Evolutionary conservation across 2,797 vertebrate genomes (phyloP).

Genomic region (Chanos chanos): DNA sequence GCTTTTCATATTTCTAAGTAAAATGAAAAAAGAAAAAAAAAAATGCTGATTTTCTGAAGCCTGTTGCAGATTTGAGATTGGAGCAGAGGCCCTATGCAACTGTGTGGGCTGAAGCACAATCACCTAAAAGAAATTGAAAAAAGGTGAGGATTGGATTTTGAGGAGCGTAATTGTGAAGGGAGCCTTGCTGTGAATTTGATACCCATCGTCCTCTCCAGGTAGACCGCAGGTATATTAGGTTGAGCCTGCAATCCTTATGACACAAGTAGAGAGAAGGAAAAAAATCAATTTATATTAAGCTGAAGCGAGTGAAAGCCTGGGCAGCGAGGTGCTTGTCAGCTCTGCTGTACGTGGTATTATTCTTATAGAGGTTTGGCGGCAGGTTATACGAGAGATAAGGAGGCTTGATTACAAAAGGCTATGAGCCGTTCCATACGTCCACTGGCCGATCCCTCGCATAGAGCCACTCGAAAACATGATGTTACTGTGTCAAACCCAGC

Average conservation of each 20-base stretch:
- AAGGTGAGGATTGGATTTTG: conserved; percentile 54
- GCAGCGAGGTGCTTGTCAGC: conserved; percentile 48
- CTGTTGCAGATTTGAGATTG: background rate
- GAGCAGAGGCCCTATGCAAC: conserved; percentile 14
- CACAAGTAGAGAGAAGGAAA: conserved; percentile 33
- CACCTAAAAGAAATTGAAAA: conserved; percentile 49
- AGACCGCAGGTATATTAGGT: conserved; percentile 56
- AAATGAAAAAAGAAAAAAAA: conserved; percentile 3
- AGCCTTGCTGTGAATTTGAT: conserved; percentile 47
- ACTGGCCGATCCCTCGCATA: no score
- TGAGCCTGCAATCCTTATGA: conserved; percentile 48
- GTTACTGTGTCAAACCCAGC: no score
- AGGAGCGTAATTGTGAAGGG: conserved; percentile 52
- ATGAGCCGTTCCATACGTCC: background rate
- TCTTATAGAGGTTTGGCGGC: conserved; percentile 42
- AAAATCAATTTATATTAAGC: conserved; percentile 64
- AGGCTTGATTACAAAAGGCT: conserved; percentile 46
- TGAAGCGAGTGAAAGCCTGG: conserved; percentile 48
- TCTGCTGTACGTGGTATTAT: conserved; percentile 52
- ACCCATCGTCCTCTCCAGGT: conserved; percentile 44
- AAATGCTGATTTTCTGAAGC: conserved; percentile 22
- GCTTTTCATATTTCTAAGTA: background rate
- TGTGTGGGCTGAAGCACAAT: conserved; percentile 32
- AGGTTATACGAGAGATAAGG: conserved; percentile 49
- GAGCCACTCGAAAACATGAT: no score